phyloP scores from a whole-genome alignment of 2,113 vertebrate genomes.

The Hippocampus barbouri region DNA sequence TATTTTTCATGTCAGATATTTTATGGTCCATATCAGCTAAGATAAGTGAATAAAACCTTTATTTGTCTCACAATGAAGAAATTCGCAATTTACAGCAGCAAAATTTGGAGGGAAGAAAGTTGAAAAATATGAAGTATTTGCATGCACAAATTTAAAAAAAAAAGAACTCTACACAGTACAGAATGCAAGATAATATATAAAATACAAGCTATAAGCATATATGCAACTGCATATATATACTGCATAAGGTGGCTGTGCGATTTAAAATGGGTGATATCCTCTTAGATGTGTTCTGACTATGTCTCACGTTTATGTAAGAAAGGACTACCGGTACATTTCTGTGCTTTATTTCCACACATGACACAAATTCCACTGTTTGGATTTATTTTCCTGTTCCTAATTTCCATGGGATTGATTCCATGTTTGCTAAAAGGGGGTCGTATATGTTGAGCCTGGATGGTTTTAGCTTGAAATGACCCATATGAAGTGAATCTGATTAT shows the following conservation, averaged over 20 bases:
- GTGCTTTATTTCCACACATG: slow-evolving; percentile 14
- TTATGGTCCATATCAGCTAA: not conserved
- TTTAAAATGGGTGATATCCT: no score
- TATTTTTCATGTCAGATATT: not conserved
- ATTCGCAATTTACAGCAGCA: no score
- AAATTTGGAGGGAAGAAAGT: no score
- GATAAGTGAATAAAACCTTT: no score
- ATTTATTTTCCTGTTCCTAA: slow-evolving; percentile 32
- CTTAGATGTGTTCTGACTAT: not conserved
- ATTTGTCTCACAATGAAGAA: no score
- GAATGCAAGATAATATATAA: no score
- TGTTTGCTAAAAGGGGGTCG: slow-evolving; percentile 44
- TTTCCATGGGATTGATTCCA: slow-evolving; percentile 48
- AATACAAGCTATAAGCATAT: no score
- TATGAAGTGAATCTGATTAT: slow-evolving; percentile 43
- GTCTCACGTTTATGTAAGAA: not conserved
- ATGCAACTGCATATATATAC: no score
- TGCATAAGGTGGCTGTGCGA: no score
- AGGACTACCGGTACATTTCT: not conserved
- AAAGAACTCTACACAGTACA: no score
- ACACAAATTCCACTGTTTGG: slow-evolving; percentile 12
- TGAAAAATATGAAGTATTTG: no score
- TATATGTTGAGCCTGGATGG: slow-evolving; percentile 35
- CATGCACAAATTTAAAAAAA: no score
- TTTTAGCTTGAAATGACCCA: slow-evolving; percentile 41